phyloP scores from a whole-genome alignment of 2,797 vertebrate genomes.

The Graptemys geographica region DNA sequence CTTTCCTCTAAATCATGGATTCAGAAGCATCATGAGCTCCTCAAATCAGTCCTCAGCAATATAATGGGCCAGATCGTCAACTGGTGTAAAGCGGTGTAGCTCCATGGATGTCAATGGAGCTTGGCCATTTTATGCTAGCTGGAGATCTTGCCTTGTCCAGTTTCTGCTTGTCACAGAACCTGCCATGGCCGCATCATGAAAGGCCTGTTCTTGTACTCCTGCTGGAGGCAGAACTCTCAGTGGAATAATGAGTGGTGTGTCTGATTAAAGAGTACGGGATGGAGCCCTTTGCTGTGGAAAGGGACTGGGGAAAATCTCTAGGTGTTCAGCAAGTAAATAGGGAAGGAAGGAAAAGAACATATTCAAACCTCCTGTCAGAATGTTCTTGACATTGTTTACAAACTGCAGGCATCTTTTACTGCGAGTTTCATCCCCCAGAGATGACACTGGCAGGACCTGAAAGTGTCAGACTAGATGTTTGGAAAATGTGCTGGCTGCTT shows the following conservation, averaged over 20 bases:
- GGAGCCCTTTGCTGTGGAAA: not conserved
- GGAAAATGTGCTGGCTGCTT: slow-evolving; percentile 68
- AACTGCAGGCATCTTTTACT: slow-evolving; percentile 63
- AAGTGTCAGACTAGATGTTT: slow-evolving; percentile 69
- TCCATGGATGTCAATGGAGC: accelerated
- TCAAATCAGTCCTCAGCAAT: accelerated
- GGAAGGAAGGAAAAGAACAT: slow-evolving; percentile 47
- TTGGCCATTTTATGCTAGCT: accelerated
- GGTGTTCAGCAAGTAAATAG: slow-evolving; percentile 53
- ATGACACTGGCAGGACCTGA: slow-evolving; percentile 41
- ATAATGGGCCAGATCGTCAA: not conserved
- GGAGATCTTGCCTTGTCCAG: not conserved
- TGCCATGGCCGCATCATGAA: not conserved
- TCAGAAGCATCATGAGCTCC: not conserved
- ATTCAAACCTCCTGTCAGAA: slow-evolving; percentile 57
- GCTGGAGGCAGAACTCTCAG: accelerated
- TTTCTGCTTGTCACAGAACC: accelerated
- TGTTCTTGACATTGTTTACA: slow-evolving; percentile 68
- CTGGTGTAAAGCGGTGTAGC: accelerated
- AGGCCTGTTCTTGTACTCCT: not conserved
- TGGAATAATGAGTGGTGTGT: not conserved
- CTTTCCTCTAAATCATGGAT: accelerated
- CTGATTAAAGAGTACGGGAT: accelerated
- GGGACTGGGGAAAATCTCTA: not conserved
- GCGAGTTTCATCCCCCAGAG: slow-evolving; percentile 40